Conservation (phyloP, 2,797 vertebrate species). For the Ceryle rudis region DNA sequence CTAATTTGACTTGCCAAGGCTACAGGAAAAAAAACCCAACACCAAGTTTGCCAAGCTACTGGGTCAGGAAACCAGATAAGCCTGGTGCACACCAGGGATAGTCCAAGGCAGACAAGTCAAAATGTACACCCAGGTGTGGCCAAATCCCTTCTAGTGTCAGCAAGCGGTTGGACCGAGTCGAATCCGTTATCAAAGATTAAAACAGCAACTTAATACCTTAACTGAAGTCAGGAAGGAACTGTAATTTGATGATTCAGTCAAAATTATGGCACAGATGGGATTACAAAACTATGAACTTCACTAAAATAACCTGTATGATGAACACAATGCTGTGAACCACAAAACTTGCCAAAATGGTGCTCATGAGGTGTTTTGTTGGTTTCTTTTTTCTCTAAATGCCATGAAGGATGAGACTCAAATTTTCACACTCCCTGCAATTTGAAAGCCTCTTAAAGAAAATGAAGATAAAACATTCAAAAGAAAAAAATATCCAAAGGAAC, state of each 20-base stretch:
- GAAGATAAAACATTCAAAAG: neutral
- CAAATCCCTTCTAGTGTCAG: neutral
- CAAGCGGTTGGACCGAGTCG: neutral
- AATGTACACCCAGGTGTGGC: neutral
- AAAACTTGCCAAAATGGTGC: neutral
- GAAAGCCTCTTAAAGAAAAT: neutral
- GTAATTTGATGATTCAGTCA: conserved; percentile 28
- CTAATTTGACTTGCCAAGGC: neutral
- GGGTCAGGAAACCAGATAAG: neutral
- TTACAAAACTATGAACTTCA: neutral
- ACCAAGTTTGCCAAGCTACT: neutral
- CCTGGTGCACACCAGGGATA: neutral
- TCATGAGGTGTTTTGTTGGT: neutral
- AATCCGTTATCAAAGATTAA: neutral
- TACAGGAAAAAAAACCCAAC: neutral
- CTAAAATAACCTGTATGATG: neutral
- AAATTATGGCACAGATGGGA: neutral
- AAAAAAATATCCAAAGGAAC: neutral
- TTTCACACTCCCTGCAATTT: neutral
- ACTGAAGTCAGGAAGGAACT: conserved; percentile 46
- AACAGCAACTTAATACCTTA: neutral
- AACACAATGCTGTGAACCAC: neutral
- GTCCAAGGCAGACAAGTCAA: neutral
- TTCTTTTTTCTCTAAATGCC: neutral
- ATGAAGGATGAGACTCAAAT: neutral